Conservation (phyloP, 2,113 vertebrate genomes). For the Dromiciops gliroides region DNA sequence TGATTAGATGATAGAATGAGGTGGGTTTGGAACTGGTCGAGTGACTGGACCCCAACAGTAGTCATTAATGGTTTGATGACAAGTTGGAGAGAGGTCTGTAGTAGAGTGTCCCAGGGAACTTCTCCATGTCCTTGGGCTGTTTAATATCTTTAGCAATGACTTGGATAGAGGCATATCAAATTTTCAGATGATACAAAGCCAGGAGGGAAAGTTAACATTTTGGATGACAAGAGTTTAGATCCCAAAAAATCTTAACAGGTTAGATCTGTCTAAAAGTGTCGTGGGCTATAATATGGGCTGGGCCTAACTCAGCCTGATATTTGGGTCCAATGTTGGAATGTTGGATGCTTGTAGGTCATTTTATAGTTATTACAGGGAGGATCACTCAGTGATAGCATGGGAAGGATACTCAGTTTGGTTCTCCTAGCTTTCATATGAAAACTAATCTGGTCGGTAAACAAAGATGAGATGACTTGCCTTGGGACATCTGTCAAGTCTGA, state of each 20-base stretch:
- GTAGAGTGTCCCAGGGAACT: background rate
- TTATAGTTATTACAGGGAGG: background rate
- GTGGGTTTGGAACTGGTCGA: background rate
- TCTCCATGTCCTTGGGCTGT: background rate
- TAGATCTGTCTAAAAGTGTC: background rate
- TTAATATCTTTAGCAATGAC: background rate
- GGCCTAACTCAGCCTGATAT: background rate
- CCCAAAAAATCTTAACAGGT: background rate
- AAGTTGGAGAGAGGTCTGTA: background rate
- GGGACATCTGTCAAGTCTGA: background rate
- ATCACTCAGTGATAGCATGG: background rate
- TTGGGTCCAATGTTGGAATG: background rate
- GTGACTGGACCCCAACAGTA: background rate
- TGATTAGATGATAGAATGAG: background rate
- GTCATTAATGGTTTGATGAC: background rate
- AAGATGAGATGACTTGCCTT: background rate
- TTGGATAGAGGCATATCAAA: background rate
- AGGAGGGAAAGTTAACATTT: background rate
- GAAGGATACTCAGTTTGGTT: background rate
- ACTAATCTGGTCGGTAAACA: background rate
- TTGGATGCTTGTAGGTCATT: background rate
- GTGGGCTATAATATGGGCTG: background rate
- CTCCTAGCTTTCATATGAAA: background rate
- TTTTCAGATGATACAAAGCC: background rate
- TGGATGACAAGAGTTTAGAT: background rate